Conservation (phyloP, 2,888 invertebrate species). For the Hetaerina titia region DNA sequence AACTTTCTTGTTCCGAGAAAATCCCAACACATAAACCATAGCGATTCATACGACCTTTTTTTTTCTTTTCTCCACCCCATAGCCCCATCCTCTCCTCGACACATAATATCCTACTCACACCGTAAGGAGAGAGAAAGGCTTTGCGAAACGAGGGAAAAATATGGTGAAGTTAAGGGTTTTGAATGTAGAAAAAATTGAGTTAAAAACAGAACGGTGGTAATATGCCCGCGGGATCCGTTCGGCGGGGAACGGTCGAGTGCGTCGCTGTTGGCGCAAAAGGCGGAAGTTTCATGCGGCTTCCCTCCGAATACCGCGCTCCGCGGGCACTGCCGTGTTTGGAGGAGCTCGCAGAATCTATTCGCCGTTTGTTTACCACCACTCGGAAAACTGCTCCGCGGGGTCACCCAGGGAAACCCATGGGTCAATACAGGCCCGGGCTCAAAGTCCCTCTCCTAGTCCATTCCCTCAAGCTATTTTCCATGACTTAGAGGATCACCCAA, state of each 20-base stretch:
- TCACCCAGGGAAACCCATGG: no score
- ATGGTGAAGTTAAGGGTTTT: background rate
- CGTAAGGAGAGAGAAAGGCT: background rate
- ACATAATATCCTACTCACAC: background rate
- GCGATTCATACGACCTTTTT: background rate
- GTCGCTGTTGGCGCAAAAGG: background rate
- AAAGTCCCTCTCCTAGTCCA: no score
- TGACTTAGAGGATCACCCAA: no score
- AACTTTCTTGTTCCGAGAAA: conserved; percentile 19
- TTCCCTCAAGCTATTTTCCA: no score
- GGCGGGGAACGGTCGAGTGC: background rate
- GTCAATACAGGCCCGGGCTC: no score
- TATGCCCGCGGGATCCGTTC: background rate
- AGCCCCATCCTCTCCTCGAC: no score
- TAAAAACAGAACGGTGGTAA: background rate
- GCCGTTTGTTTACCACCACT: background rate
- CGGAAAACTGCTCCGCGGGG: background rate
- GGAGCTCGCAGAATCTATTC: background rate
- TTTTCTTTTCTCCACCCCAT: background rate
- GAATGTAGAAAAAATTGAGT: background rate
- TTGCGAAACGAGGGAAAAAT: background rate
- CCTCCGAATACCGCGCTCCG: background rate
- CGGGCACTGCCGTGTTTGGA: background rate
- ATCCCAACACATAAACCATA: background rate
- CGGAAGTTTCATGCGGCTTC: background rate